These are phyloP conservation scores for Setipinna tenuifilis DNA, from an alignment of 2,797 vertebrate genomes.

Conservation along the genomic window DNA sequence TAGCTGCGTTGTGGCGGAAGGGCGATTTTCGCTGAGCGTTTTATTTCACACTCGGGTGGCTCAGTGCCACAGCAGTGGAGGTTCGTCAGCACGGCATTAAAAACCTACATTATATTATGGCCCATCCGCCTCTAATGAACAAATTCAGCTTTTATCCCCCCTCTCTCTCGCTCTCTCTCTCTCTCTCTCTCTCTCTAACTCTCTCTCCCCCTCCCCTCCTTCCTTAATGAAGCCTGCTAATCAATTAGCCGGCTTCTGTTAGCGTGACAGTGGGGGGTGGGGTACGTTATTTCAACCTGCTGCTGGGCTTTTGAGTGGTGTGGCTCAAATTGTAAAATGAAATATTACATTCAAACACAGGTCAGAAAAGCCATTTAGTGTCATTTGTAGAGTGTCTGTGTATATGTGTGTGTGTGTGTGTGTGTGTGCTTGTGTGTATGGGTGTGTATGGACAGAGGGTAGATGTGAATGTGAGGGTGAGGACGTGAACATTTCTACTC, in stretches of 20 bases:
- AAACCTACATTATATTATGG: slow-evolving; percentile 4
- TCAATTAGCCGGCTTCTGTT: slow-evolving; percentile 17
- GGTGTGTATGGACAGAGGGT: background rate
- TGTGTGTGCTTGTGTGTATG: background rate
- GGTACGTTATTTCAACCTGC: background rate
- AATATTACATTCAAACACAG: background rate
- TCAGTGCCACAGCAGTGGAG: background rate
- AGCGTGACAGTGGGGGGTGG: background rate
- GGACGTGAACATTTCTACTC: background rate
- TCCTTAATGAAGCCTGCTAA: slow-evolving; percentile 2
- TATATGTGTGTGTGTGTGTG: background rate
- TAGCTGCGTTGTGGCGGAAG: background rate
- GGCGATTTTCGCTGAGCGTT: background rate
- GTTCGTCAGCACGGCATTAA: slow-evolving; percentile 10
- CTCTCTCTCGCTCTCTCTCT: background rate
- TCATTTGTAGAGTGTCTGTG: background rate
- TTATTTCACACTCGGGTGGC: slow-evolving; percentile 24
- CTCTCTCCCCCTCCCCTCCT: background rate
- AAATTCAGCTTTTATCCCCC: background rate
- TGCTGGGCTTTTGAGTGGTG: background rate
- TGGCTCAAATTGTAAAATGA: background rate
- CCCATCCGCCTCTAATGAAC: slow-evolving; percentile 3
- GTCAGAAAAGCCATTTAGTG: slow-evolving; percentile 1
- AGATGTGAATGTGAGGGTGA: background rate
- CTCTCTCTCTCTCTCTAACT: background rate